Evolutionary conservation across 2,113 vertebrate species (phyloP), one percentile per base, ranked within the genome.

Genomic region (Aspiorhynchus laticeps): DNA sequence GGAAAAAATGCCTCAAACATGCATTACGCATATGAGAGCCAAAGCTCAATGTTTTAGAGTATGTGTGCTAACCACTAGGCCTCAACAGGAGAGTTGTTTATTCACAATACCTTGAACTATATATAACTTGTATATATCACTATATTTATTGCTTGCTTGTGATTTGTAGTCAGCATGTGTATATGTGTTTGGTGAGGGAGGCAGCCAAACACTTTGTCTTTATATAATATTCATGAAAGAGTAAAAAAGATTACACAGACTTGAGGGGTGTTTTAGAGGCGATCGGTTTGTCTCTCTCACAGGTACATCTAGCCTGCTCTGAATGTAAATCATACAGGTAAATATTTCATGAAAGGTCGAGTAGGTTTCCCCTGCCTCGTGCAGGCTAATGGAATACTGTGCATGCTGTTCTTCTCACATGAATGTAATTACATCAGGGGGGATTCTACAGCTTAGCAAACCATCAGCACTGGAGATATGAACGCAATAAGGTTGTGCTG

Each of bases 301-400:
- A 75, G 59, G n/a, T 78, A 59, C 88, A 85, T 33, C 19, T 69
- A 33, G 69, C 84, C 83, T 88, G 65, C 43, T 56, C 53, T 86
- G 88, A 86, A 88, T 92, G 90, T 88, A 90, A 91, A 93, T 92
- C 89, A 87, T 88, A 79, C 65, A 86, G 89, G 90, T 91, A 92
- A 93, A 93, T 92, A 92, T 92, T 93, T 92, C 86, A 92, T 88
- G 63, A 31, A 85, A 84, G 88, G 90, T 90, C 41, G 21, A 43
- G 48, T 48, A 88, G 87, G 73, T n/a, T 74, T 26, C n/a, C 56
- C 74, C 28, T 14, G 26, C 80, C 83, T 33, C 28, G 31, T n/a
- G 56, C 83, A 87, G 88, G 91, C 92, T 91, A 92, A 92, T 90
- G 86, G 91, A 90, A 92, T 91, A 91, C 88, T 11, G 84, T 84